Percentiles rank a stretch among this genome's conserved stretches.
These are phyloP conservation scores for Tiliacea aurago DNA, from an alignment of 2,888 invertebrate genomes.

Conservation along the genomic window DNA sequence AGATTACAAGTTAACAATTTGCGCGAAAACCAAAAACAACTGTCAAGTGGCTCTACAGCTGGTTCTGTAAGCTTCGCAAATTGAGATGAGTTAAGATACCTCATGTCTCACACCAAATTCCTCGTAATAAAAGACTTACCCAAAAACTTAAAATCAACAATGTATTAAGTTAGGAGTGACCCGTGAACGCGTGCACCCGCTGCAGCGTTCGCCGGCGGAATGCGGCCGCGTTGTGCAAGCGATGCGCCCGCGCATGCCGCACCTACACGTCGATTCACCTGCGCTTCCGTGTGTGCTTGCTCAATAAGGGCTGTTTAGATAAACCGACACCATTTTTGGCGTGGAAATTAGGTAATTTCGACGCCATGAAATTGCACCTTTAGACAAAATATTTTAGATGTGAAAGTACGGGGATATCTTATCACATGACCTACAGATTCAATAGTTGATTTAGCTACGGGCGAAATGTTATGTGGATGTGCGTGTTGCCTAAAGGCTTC, in stretches of 20 bases:
- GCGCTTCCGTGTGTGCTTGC: conserved; percentile 77
- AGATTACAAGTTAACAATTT: neutral
- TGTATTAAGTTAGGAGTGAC: conserved; percentile 7
- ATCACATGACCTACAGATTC: neutral
- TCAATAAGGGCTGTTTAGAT: conserved; percentile 65
- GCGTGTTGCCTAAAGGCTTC: too few relatives aligned
- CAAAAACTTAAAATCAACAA: conserved; percentile 17
- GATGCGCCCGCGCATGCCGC: conserved; percentile 77
- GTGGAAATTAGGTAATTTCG: conserved; percentile 7
- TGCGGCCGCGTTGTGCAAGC: conserved; percentile 82
- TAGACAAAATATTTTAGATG: neutral
- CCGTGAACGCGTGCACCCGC: conserved; percentile 68
- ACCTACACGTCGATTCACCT: conserved; percentile 79
- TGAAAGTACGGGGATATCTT: neutral
- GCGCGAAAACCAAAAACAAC: conserved; percentile 7
- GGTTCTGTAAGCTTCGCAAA: neutral
- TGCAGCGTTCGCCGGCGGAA: conserved; percentile 74
- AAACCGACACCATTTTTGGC: conserved; percentile 43
- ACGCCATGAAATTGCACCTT: neutral
- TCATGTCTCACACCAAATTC: neutral
- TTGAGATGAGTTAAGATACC: neutral
- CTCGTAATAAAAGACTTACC: neutral
- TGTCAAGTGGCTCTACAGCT: neutral
- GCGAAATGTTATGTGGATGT: too few relatives aligned
- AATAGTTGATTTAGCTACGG: too few relatives aligned